Conservation (phyloP, 2,113 vertebrate genomes). For the Takifugu flavidus region DNA sequence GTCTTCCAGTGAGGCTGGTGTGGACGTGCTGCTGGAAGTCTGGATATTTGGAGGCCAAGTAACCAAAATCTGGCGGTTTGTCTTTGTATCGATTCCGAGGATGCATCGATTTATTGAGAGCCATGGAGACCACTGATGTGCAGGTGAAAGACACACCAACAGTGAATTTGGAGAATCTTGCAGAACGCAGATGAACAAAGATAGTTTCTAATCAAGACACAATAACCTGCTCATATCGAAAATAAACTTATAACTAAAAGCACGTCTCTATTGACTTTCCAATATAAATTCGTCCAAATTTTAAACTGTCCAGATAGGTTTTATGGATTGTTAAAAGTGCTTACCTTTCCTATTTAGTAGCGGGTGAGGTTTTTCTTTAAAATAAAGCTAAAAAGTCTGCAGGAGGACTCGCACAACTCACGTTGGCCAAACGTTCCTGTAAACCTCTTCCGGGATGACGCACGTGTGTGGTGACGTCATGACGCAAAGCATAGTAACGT, state of each 20-base stretch:
- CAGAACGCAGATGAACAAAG: not conserved
- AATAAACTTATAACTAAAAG: too few relatives aligned
- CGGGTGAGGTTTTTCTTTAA: not conserved
- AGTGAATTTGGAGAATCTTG: not conserved
- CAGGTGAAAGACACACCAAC: not conserved
- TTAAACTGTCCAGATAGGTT: too few relatives aligned
- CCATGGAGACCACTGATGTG: conserved; percentile 64
- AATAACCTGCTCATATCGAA: not conserved
- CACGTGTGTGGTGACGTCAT: conserved; percentile 42
- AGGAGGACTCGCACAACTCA: conserved; percentile 20
- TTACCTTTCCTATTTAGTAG: conserved; percentile 15
- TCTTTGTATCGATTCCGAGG: conserved; percentile 89
- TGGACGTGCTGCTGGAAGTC: conserved; percentile 86
- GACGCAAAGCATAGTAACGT: rapidly evolving
- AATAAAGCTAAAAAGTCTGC: not conserved
- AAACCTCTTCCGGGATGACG: conserved; percentile 47
- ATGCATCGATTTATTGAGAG: conserved; percentile 88
- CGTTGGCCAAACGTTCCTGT: conserved; percentile 61
- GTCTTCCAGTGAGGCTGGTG: conserved; percentile 78
- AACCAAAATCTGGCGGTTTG: conserved; percentile 85
- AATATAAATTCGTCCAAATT: too few relatives aligned
- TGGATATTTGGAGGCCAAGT: conserved; percentile 85
- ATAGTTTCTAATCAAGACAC: not conserved
- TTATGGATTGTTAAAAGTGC: not conserved
- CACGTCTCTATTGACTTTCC: too few relatives aligned